phyloP scores from a whole-genome alignment of 1,140 invertebrate species.

The Chrysomallon squamiferum region DNA sequence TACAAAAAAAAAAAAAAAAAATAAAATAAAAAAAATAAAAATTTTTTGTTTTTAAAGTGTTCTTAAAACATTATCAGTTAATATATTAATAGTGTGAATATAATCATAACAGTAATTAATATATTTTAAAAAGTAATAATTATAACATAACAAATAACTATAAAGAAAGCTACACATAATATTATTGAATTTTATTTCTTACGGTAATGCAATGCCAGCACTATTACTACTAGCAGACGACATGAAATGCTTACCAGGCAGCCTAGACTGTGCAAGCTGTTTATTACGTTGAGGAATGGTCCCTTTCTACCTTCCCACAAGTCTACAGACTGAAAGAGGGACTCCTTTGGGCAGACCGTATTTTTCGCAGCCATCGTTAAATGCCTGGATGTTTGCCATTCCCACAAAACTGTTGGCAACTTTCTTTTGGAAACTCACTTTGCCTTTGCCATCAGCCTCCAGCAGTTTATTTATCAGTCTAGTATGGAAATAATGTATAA shows the following conservation, averaged over 20 bases:
- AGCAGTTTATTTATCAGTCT: constrained; percentile 51
- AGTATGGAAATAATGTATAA: neutral
- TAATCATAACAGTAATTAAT: no score
- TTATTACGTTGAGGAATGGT: constrained; percentile 58
- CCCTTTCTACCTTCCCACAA: constrained; percentile 55
- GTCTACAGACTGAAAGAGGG: constrained; percentile 51
- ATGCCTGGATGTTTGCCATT: constrained; percentile 55
- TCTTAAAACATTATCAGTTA: no score
- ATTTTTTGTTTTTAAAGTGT: no score
- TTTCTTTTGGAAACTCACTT: constrained; percentile 48
- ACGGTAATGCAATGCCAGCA: no score
- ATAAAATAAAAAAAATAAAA: no score
- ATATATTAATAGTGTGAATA: no score
- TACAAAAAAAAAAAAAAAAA: no score
- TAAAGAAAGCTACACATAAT: no score
- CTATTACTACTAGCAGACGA: no score
- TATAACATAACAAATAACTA: no score
- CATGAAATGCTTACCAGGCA: constrained; percentile 53
- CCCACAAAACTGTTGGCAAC: constrained; percentile 47
- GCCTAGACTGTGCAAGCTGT: constrained; percentile 56
- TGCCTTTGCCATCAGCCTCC: constrained; percentile 32
- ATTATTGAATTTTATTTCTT: no score
- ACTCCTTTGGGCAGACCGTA: constrained; percentile 54
- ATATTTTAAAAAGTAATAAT: no score
- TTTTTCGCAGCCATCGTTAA: constrained; percentile 50